Evolutionary conservation across 2,888 invertebrate genomes (phyloP).

Genomic region (Pedicia rivosa): DNA sequence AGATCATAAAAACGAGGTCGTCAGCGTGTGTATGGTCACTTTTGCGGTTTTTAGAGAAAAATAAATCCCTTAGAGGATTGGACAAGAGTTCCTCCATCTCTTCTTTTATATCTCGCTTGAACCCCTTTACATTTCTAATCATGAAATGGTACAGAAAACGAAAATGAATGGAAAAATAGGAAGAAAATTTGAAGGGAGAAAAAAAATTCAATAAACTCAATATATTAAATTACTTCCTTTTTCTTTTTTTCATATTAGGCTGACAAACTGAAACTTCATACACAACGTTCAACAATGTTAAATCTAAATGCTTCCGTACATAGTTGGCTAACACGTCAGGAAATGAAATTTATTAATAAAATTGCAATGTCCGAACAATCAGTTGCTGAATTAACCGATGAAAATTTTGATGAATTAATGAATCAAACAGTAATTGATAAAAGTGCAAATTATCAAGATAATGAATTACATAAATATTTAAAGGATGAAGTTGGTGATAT

Average conservation of each 20-base stretch:
- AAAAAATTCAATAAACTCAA: too few relatives aligned
- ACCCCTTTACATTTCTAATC: too few relatives aligned
- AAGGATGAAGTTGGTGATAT: conserved; percentile 55
- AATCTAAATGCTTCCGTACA: conserved; percentile 32
- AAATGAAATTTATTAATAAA: conserved; percentile 25
- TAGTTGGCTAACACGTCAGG: conserved; percentile 31
- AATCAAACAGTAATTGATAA: conserved; percentile 13
- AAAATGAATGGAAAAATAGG: too few relatives aligned
- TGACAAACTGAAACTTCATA: conserved; percentile 27
- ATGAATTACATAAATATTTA: conserved; percentile 32
- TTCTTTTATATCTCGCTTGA: too few relatives aligned
- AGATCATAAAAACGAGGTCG: neutral
- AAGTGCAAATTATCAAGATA: conserved; percentile 18
- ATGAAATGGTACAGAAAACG: too few relatives aligned
- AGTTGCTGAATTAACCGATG: too few relatives aligned
- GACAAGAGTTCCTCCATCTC: too few relatives aligned
- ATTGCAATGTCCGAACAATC: too few relatives aligned
- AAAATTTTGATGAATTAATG: too few relatives aligned
- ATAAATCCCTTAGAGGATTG: neutral
- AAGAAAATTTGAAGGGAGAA: too few relatives aligned
- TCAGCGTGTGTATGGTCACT: too few relatives aligned
- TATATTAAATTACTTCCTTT: neutral
- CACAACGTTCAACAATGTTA: conserved; percentile 31
- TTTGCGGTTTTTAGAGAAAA: neutral
- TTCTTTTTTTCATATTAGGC: conserved; percentile 18